phyloP scores from a whole-genome alignment of 2,888 invertebrate genomes.

The Agonopterix alstromeriana region DNA sequence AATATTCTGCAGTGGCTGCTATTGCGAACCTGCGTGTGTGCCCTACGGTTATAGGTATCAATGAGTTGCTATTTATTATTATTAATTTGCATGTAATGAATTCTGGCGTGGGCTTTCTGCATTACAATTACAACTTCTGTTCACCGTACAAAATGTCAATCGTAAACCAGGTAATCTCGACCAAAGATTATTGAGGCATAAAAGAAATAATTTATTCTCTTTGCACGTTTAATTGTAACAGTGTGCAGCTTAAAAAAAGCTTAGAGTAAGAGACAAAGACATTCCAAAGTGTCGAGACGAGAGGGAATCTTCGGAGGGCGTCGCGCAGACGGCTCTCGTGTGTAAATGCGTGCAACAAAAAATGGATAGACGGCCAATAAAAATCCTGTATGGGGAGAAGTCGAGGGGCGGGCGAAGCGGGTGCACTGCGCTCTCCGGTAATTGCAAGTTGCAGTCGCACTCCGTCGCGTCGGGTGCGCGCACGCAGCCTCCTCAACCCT shows the following conservation, averaged over 20 bases:
- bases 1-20: slow-evolving; percentile 65
- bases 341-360: slow-evolving; percentile 67
- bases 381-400: slow-evolving; percentile 66
- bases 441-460: slow-evolving; percentile 64
- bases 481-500: slow-evolving; percentile 59
- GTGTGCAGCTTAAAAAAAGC: slow-evolving; percentile 28
- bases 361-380: slow-evolving; percentile 71
- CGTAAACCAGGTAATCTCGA: background rate
- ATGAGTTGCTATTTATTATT: background rate
- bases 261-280: slow-evolving; percentile 49
- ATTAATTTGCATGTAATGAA: too few species aligned
- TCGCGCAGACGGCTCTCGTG: slow-evolving; percentile 63
- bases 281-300: slow-evolving; percentile 57
- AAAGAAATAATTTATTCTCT: background rate
- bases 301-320: slow-evolving; percentile 63
- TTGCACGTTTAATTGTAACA: slow-evolving; percentile 1
- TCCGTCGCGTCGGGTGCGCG: slow-evolving; percentile 65
- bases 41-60: slow-evolving; percentile 20
- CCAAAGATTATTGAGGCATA: background rate
- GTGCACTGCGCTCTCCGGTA: slow-evolving; percentile 52
- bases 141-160: too few species aligned
- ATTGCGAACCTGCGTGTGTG: slow-evolving; percentile 54
- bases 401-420: slow-evolving; percentile 68
- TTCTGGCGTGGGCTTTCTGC: too few species aligned
- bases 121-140: too few species aligned